Conservation (phyloP, 35 echinoderm and acorn worm genomes). For the Heliocidaris tuberculata region DNA sequence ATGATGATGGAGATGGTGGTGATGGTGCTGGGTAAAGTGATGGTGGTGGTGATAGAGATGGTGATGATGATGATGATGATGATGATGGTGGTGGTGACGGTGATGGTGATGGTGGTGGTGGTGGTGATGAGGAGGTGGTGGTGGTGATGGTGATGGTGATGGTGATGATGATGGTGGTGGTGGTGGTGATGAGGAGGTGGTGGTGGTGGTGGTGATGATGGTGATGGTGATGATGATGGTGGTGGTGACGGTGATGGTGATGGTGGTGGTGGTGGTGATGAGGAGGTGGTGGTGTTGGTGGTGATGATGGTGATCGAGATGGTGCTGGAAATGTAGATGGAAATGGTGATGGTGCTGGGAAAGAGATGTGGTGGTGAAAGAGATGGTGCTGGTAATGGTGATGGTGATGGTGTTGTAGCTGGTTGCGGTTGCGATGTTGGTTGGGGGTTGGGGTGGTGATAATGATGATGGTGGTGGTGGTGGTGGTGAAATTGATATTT, state of each 20-base stretch:
- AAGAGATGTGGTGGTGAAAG: too few relatives aligned
- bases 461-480: too few relatives aligned
- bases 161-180: neutral
- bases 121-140: slow-evolving; percentile 27
- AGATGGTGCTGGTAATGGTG: neutral
- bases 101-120: neutral
- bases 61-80: neutral
- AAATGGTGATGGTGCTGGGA: too few relatives aligned
- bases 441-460: too few relatives aligned
- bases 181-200: neutral
- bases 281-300: too few relatives aligned
- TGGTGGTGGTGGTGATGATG: neutral
- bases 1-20: too few relatives aligned
- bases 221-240: neutral
- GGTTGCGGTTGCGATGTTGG: too few relatives aligned
- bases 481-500: too few relatives aligned
- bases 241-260: neutral
- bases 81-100: neutral
- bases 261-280: neutral
- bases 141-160: too few relatives aligned
- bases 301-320: too few relatives aligned
- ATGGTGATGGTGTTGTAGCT: neutral
- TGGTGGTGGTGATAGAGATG: neutral
- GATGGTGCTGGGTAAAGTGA: neutral
- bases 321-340: too few relatives aligned